phyloP scores from a whole-genome alignment of 1,140 invertebrate species.

The Drosophila malerkotliana region DNA sequence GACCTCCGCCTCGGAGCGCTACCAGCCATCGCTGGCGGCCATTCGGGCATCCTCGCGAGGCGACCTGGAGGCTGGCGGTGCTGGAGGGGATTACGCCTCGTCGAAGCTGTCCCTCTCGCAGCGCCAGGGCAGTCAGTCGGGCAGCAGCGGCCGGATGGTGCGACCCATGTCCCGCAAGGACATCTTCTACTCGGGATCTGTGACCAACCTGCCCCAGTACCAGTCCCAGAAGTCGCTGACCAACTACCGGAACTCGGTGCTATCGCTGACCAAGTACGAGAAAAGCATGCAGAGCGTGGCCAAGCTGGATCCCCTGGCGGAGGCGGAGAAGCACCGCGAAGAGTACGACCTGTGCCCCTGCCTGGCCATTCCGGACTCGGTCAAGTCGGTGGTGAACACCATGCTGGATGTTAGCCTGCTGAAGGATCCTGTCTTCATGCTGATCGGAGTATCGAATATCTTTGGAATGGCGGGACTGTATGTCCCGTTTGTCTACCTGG shows the following conservation, averaged over 20 bases:
- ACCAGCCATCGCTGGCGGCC: conserved; percentile 90
- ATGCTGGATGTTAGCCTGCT: conserved; percentile 97
- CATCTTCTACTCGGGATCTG: conserved; percentile 98
- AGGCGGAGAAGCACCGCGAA: conserved; percentile 88
- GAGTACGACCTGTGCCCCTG: conserved; percentile 91
- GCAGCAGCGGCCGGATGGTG: conserved; percentile 86
- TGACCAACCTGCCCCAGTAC: conserved; percentile 95
- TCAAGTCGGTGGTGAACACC: conserved; percentile 92
- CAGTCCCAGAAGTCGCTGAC: conserved; percentile 96
- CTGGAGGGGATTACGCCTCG: conserved; percentile 82
- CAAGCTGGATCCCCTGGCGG: conserved; percentile 83
- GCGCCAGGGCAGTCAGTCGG: conserved; percentile 58
- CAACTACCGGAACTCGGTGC: conserved; percentile 92
- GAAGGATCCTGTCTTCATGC: conserved; percentile 95
- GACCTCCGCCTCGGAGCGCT: conserved; percentile 90
- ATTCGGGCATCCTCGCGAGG: conserved; percentile 89
- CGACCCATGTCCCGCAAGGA: conserved; percentile 97
- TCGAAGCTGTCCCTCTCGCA: conserved; percentile 84
- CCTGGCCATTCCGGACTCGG: conserved; percentile 90
- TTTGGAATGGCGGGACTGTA: conserved; percentile 96
- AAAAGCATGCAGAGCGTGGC: conserved; percentile 85
- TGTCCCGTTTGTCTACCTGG: conserved; percentile 97
- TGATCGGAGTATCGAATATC: conserved; percentile 97
- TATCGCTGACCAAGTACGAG: conserved; percentile 89
- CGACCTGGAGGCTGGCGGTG: conserved; percentile 86